These are phyloP conservation scores for Hydropotes inermis DNA, from an alignment of 2,113 vertebrate species.

Conservation along the genomic window DNA sequence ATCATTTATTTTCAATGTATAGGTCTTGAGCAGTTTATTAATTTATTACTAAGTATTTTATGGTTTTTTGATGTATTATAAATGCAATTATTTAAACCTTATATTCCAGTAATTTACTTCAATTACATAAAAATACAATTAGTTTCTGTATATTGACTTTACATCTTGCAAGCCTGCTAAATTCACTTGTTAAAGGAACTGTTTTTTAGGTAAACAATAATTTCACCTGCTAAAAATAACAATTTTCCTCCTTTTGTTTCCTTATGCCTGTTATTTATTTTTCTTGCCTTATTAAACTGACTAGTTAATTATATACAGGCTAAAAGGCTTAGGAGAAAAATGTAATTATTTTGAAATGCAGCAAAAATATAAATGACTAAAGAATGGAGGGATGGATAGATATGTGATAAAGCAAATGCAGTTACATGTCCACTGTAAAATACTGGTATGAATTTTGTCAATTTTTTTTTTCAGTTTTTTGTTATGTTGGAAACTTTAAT, in stretches of 20 bases:
- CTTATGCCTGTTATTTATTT: not conserved
- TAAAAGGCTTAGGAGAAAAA: slow-evolving; percentile 2
- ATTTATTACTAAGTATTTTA: not conserved
- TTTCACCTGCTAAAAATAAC: not conserved
- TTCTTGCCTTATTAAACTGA: not conserved
- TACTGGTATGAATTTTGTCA: not conserved
- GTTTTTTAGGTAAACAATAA: not conserved
- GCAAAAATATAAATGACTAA: not conserved
- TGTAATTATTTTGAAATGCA: not conserved
- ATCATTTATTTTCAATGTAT: not conserved
- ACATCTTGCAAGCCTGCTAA: not conserved
- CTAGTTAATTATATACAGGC: not conserved
- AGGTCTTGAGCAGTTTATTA: not conserved
- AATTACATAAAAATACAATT: not conserved
- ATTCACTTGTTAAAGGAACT: not conserved
- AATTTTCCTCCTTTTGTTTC: not conserved
- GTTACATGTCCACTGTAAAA: not conserved
- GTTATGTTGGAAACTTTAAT: not conserved
- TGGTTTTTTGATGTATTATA: not conserved
- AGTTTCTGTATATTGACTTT: not conserved
- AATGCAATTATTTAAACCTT: not conserved
- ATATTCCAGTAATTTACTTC: not conserved
- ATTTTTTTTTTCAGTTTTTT: not conserved
- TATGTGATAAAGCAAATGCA: not conserved
- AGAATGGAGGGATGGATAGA: not conserved